Evolutionary conservation across 2,888 invertebrate species (phyloP), one percentile per base, ranked within the genome.

Genomic region (Chrysolina haemoptera): DNA sequence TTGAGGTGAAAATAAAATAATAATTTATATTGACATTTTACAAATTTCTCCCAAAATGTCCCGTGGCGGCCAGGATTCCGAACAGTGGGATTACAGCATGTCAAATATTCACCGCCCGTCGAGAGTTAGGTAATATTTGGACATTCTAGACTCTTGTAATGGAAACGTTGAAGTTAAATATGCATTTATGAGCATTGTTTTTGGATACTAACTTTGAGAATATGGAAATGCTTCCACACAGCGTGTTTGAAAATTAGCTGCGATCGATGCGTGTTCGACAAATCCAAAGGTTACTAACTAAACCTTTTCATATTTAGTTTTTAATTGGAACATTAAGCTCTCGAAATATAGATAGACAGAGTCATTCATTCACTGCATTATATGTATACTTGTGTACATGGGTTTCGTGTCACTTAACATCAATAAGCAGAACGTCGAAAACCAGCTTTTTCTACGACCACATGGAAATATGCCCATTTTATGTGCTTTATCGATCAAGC

Each of bases 21-120:
- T 67, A 78, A 78, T 78, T 78, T 78, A 78, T 76, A 74, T 68
- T 71, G 78, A 78, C 78, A 68, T 76, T 78, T 78, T 78, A 78
- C 78, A 78, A 78, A 78, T 78, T 78, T 78, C 71, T 64, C 67
- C 70, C 71, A 78, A 76, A 78, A 76, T 71, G 67, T 75, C 76
- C 78, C 73, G 78, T 55, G 68, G 78, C 68, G 76, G 70, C 20
- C 50, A 62, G 72, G 71, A 75, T 73, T 65, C 64, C 64, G 70
- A 78, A 78, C 77, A 71, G 77, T 78, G 77, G 77, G 77, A 76
- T 76, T 76, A 78, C 72, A 76, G 68, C 74, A 74, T 76, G 77
- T 78, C 77, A 78, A 78, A 74, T 78, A 71, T 70, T 20, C 70
- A 64, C 74, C 74, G 27, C 78, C 78, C 68, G 76, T 59, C 18